A percentile compares a stretch with the other conserved stretches of the same genome.
Evolutionary conservation across 1,140 invertebrate genomes (phyloP).

Genomic region (Drosophila bocki): DNA sequence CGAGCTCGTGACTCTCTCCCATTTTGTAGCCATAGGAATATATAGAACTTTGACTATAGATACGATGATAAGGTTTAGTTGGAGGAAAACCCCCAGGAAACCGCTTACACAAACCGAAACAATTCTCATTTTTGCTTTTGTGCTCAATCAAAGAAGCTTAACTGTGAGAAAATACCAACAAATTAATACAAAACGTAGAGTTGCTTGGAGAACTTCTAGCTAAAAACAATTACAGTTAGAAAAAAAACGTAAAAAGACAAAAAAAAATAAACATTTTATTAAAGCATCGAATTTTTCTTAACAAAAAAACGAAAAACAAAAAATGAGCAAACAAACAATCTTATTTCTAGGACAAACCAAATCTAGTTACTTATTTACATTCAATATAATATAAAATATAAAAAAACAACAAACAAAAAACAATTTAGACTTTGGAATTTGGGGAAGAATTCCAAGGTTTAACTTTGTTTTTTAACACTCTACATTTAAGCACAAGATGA

Average conservation of each 20-base stretch:
- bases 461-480: slow-evolving; percentile 68
- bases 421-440: slow-evolving; percentile 80
- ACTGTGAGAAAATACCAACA: slow-evolving; percentile 80
- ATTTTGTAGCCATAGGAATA: slow-evolving; percentile 44
- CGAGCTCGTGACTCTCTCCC: slow-evolving; percentile 12
- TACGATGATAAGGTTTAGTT: slow-evolving; percentile 49
- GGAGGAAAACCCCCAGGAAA: slow-evolving; percentile 29
- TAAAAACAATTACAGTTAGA: slow-evolving; percentile 50
- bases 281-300: slow-evolving; percentile 81
- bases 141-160: slow-evolving; percentile 85
- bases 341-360: slow-evolving; percentile 74
- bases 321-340: slow-evolving; percentile 73
- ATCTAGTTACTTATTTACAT: slow-evolving; percentile 54
- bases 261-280: slow-evolving; percentile 66
- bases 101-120: slow-evolving; percentile 35
- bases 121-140: slow-evolving; percentile 83
- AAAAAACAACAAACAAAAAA: slow-evolving; percentile 45
- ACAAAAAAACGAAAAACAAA: slow-evolving; percentile 48
- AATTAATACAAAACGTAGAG: slow-evolving; percentile 65
- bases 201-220: slow-evolving; percentile 50
- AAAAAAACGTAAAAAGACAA: slow-evolving; percentile 14
- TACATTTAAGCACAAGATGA: slow-evolving; percentile 49
- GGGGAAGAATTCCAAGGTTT: slow-evolving; percentile 84
- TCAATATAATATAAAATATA: slow-evolving; percentile 13
- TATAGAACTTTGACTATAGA: slow-evolving; percentile 43